Percentiles rank a stretch among this genome's conserved stretches.
phyloP scores from a whole-genome alignment of 2,113 vertebrate genomes.

The Istiophorus platypterus region DNA sequence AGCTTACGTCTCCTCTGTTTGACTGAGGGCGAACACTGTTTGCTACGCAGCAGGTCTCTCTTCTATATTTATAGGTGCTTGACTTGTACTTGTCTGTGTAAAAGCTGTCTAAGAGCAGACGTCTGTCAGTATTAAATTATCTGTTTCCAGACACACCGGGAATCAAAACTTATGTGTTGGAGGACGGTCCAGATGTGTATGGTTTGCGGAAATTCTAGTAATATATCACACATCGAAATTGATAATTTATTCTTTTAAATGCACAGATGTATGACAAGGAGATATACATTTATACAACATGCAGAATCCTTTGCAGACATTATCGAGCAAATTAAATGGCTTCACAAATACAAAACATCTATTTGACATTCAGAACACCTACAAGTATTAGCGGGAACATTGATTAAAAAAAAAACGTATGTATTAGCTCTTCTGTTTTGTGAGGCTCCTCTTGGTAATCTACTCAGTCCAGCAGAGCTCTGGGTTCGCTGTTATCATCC shows the following conservation, averaged over 20 bases:
- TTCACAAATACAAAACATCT: conserved; percentile 2
- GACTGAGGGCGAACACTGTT: conserved; percentile 47
- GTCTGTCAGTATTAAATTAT: conserved; percentile 70
- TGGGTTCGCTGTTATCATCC: conserved; percentile 72
- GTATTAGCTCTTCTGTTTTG: conserved; percentile 43
- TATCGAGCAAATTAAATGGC: conserved; percentile 1
- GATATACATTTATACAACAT: conserved; percentile 14
- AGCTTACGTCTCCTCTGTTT: conserved; percentile 56
- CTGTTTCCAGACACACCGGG: conserved; percentile 28
- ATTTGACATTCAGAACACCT: conserved; percentile 24
- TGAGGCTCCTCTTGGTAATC: conserved; percentile 69
- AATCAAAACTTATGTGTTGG: conserved; percentile 35
- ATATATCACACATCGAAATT: conserved; percentile 32
- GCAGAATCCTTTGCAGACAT: conserved; percentile 28
- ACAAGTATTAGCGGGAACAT: conserved; percentile 50
- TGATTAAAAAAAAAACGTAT: too few species aligned
- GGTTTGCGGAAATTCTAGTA: conserved; percentile 13
- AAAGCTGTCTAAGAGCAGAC: conserved; percentile 54
- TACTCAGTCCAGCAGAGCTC: conserved; percentile 67
- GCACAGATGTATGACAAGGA: conserved; percentile 19
- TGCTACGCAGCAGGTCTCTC: conserved; percentile 62
- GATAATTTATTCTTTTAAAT: conserved; percentile 48
- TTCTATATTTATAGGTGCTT: conserved; percentile 66
- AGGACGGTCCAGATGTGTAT: conserved; percentile 28
- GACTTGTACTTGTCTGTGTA: conserved; percentile 67